Conservation (phyloP, 2,797 vertebrate species). For the Macroramphosus scolopax region DNA sequence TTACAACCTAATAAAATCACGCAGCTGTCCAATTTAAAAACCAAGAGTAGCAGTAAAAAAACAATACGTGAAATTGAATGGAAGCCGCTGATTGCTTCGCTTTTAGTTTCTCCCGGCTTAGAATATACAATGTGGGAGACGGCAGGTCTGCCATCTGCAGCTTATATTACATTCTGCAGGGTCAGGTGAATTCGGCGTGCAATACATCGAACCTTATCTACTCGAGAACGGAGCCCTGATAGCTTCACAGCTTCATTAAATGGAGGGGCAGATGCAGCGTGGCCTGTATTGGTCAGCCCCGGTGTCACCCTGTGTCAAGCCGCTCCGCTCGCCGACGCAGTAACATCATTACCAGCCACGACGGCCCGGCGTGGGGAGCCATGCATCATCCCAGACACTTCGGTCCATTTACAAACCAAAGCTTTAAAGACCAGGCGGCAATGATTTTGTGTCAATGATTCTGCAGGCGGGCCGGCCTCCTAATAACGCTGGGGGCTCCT, state of each 20-base stretch:
- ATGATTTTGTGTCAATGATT: conserved; percentile 64
- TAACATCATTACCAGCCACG: conserved; percentile 67
- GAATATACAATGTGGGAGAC: conserved; percentile 22
- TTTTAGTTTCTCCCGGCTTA: conserved; percentile 53
- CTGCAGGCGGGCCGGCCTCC: conserved; percentile 49
- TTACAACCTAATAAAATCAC: conserved; percentile 67
- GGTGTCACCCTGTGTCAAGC: conserved; percentile 49
- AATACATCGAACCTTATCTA: conserved; percentile 42
- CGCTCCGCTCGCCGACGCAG: conserved; percentile 62
- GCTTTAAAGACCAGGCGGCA: conserved; percentile 63
- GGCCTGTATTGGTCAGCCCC: conserved; percentile 52
- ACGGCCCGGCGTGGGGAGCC: conserved; percentile 52
- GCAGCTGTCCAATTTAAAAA: conserved; percentile 71
- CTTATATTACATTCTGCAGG: conserved; percentile 41
- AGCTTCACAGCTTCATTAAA: conserved; percentile 67
- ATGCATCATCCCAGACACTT: conserved; percentile 70
- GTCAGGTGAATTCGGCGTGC: conserved; percentile 43
- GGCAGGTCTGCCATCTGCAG: too few species aligned
- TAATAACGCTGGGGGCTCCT: conserved; percentile 57
- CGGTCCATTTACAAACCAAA: conserved; percentile 68
- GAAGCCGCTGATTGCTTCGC: conserved; percentile 53
- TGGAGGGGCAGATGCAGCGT: conserved; percentile 49
- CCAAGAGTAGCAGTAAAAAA: conserved; percentile 55
- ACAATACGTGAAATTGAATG: conserved; percentile 62
- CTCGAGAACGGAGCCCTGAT: conserved; percentile 39